Conservation (phyloP, 2,113 vertebrate species). For the Ceyx margarethae region DNA sequence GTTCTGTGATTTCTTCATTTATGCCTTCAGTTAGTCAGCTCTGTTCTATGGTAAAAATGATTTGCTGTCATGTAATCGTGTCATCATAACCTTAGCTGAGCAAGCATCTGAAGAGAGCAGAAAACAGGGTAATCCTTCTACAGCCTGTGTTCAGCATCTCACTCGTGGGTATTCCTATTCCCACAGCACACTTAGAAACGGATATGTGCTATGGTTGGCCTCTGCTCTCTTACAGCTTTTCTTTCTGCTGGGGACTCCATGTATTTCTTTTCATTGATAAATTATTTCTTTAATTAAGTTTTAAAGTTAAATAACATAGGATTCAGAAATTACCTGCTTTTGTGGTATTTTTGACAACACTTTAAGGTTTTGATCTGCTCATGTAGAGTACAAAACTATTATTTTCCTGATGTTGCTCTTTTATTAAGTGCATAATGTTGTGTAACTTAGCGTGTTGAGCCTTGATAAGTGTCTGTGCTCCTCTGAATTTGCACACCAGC, state of each 20-base stretch:
- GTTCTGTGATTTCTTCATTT: background rate
- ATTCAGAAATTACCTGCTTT: background rate
- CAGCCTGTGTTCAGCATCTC: background rate
- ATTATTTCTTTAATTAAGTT: background rate
- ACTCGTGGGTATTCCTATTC: accelerated
- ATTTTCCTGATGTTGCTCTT: background rate
- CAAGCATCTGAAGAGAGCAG: background rate
- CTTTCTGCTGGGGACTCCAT: background rate
- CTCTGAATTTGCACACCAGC: background rate
- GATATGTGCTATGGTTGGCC: background rate
- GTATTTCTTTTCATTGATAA: background rate
- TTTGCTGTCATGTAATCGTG: background rate
- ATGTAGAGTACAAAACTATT: background rate
- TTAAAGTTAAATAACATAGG: background rate
- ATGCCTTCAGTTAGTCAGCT: background rate
- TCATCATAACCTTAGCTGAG: background rate
- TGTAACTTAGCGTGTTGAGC: background rate
- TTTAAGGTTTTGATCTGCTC: background rate
- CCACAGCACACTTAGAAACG: background rate
- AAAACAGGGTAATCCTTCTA: background rate
- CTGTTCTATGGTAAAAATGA: background rate
- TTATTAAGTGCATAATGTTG: background rate
- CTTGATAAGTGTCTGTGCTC: background rate
- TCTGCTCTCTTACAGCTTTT: background rate
- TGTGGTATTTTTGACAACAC: background rate